Evolutionary conservation across 2,797 vertebrate genomes (phyloP), one percentile per base, ranked within the genome.

Genomic region (Rhincodon typus): DNA sequence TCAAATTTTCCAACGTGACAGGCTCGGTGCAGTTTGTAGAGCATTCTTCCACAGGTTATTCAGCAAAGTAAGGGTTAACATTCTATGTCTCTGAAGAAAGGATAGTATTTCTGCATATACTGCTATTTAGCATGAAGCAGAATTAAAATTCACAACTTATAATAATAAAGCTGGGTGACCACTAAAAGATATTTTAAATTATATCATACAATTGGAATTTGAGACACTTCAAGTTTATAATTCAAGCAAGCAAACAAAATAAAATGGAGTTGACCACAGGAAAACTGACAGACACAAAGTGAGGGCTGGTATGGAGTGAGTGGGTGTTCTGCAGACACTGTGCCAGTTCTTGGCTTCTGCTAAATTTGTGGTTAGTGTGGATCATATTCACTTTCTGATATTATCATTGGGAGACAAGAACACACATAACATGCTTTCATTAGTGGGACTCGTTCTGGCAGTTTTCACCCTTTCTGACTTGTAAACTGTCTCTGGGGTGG

Each of bases 241-340:
- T n/a, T 91, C 57, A 91, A 62, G 62, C n/a, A 66, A 90, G 62
- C 62, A 69, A 93, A 42, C 5, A 69, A 93, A 93, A 42, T 67
- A 93, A 93, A 93, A 38, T 93, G 23, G 90, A 93, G 90, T 93
- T 93, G 90, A 69, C 90, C 66, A 93, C 90, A 93, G 62, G 62
- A 67, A 69, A 69, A 93, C 3, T 42, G 69, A 42, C 90, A 69
- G 62, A 69, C 62, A 93, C 25, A 69, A 69, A 93, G 66, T 23
- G 62, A 69, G 62, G 62, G 34, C n/a, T 67, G 90, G 66, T 67
- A 69, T 69, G 62, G n/a, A 42, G n/a, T 42, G n/a, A 69, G 90
- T 93, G 90, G 90, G 62, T 93, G 66, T 69, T 69, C 90, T 67
- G 62, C 62, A 69, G 90, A 67, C 19, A 23, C n/a, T 69, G n/a